Conservation (phyloP, 2,113 vertebrate genomes). For the Cisticola juncidis region DNA sequence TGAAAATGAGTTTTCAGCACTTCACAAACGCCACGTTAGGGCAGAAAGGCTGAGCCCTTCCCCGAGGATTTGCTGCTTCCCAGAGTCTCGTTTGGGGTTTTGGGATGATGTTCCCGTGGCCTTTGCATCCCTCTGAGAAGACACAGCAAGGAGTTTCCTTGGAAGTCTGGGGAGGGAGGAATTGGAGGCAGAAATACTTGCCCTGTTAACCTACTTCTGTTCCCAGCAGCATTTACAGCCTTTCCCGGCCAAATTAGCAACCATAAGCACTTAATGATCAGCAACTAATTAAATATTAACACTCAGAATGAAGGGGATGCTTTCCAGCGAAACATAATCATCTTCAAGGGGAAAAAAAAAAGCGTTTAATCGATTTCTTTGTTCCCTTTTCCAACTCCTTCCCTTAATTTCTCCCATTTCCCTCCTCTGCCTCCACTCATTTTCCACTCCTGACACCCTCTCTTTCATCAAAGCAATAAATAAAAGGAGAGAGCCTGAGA, state of each 20-base stretch:
- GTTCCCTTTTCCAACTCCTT: conserved; percentile 17
- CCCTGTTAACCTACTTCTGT: conserved; percentile 13
- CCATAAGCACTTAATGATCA: background rate
- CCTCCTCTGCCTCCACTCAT: conserved; percentile 23
- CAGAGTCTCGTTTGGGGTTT: background rate
- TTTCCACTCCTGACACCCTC: background rate
- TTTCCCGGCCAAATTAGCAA: background rate
- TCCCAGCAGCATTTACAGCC: background rate
- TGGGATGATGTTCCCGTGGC: accelerated
- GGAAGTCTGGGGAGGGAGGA: background rate
- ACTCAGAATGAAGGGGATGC: background rate
- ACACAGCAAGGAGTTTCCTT: background rate
- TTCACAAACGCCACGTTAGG: background rate
- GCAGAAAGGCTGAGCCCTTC: background rate
- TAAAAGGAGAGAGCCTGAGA: background rate
- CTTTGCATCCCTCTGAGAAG: background rate
- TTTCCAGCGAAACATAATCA: background rate
- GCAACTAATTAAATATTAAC: conserved; percentile 30
- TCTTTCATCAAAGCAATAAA: background rate
- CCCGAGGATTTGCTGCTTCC: background rate
- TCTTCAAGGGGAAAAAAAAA: background rate
- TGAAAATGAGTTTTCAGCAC: conserved; percentile 49
- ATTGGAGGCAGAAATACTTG: background rate
- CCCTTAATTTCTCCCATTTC: background rate
- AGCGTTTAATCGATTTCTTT: background rate